Percentiles rank a stretch among this genome's conserved stretches.
These are phyloP conservation scores for Orchesella cincta DNA, from an alignment of 1,140 invertebrate genomes.

Conservation along the genomic window DNA sequence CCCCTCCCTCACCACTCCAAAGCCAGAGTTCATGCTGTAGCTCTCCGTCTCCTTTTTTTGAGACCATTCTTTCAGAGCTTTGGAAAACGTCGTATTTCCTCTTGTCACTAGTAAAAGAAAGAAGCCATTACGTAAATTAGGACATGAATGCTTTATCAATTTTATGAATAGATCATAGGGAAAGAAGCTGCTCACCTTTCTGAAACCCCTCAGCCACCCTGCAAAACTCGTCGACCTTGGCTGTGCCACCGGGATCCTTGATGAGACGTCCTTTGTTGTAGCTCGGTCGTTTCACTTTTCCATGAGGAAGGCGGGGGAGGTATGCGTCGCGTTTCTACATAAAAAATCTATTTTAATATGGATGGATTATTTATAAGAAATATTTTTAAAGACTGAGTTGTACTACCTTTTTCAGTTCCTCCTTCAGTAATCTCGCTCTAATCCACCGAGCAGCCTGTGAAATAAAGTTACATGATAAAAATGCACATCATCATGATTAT, in stretches of 20 bases:
- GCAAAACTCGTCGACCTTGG: conserved; percentile 26
- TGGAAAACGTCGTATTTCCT: neutral
- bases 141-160: neutral
- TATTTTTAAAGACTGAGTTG: too few species aligned
- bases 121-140: neutral
- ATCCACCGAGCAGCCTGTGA: conserved; percentile 40
- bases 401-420: conserved; percentile 31
- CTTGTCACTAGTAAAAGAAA: conserved; percentile 13
- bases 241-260: conserved; percentile 30
- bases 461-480: conserved; percentile 4
- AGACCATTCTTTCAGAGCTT: conserved; percentile 13
- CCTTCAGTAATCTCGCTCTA: neutral
- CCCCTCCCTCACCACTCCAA: neutral
- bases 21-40: neutral
- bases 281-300: neutral
- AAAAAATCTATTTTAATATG: too few species aligned
- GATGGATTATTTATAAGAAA: too few species aligned
- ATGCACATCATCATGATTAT: neutral
- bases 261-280: conserved; percentile 34
- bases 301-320: conserved; percentile 34
- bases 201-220: conserved; percentile 38
- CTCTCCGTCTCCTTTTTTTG: conserved; percentile 12
- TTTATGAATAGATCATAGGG: neutral
- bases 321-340: conserved; percentile 46
- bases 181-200: conserved; percentile 31